Base-by-base conservation (phyloP, 2,888 invertebrate species). In the Aradus depressus region DNA sequence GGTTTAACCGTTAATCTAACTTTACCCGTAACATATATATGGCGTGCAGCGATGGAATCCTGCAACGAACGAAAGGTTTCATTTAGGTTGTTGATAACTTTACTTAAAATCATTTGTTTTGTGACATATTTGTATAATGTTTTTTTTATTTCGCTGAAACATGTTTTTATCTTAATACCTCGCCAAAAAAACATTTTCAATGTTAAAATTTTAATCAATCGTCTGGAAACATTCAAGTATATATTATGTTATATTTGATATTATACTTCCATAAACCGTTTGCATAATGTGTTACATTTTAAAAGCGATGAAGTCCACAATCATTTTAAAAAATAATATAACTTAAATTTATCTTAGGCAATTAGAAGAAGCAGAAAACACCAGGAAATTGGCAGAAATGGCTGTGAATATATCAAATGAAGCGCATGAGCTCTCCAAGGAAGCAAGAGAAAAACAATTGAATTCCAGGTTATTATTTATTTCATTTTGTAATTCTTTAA, bases 321-420 rank as follows among this genome's bases (percentile, higher is more conserved):
- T n/a, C n/a, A n/a, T n/a, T n/a, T n/a, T n/a, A n/a, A n/a, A n/a
- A n/a, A n/a, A n/a, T n/a, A n/a, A n/a, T n/a, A n/a, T n/a, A n/a
- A n/a, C n/a, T n/a, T n/a, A n/a, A n/a, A 50, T 50, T 55, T 48
- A 51, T 63, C 62, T 38, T 61, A 76, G 76, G 47, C 76, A 77
- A 64, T 71, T 73, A 51, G 68, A 77, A 14, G 82, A 87, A 62
- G 88, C 90, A 0, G 77, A 79, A 54, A 77, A 78, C 60, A 84
- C 92, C 58, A 76, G 78, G 57, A 75, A 76, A 37, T 75, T 83
- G 39, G 87, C 89, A 0, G 79, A 83, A 59, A 80, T 83, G 60
- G 90, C 92, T 0, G 78, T 81, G 58, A 87, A 89, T 62, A 84
- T 83, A 1, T 90, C 93, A 0, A 72, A 77, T 5, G 78, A 81